Evolutionary conservation across 2,113 vertebrate genomes (phyloP), one percentile per base, ranked within the genome.

Genomic region (Cebidichthys violaceus): DNA sequence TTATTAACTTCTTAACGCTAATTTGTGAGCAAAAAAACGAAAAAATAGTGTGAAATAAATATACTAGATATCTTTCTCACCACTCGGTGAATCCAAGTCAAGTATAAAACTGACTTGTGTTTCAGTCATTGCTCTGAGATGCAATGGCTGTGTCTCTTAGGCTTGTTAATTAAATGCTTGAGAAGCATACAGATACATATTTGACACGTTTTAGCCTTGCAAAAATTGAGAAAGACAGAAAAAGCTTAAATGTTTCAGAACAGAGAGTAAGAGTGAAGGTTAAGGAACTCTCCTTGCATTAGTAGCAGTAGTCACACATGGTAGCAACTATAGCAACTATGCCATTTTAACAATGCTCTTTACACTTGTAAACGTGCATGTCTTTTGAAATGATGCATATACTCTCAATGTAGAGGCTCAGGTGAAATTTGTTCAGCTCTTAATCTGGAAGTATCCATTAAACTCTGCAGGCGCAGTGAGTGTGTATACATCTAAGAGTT

Each of bases 401-500:
- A 31, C 33, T 59, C 60, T 33, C 45, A 29, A 68, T 59, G 1
- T 14, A 24, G 50, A 15, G 18, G 65, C 47, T 71, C 61, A 45
- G 52, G 31, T 75, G 50, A 69, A 65, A 66, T 39, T 50, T 55
- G 31, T 64, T 55, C 59, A 54, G 69, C 52, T 75, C 75, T 73
- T 66, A 60, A 76, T 71, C 47, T 54, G 27, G 18, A 72, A 52
- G 55, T 15, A 70, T 66, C 59, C 66, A 47, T 59, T 83, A 33
- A 47, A 65, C 43, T 73, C 77, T 35, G 83, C 74, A 33, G 62
- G 35, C 66, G 66, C 75, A 55, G 74, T 29, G 59, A 41, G 31
- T 52, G 74, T 89, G 75, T 88, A 74, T 83, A 78, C 81, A 79
- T 81, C 76, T 86, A 52, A 33, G 61, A 74, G 65, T 76, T 76